Percentiles rank a stretch among this genome's conserved stretches.
Conservation (phyloP, 1,140 invertebrate species). For the Episyrphus balteatus region DNA sequence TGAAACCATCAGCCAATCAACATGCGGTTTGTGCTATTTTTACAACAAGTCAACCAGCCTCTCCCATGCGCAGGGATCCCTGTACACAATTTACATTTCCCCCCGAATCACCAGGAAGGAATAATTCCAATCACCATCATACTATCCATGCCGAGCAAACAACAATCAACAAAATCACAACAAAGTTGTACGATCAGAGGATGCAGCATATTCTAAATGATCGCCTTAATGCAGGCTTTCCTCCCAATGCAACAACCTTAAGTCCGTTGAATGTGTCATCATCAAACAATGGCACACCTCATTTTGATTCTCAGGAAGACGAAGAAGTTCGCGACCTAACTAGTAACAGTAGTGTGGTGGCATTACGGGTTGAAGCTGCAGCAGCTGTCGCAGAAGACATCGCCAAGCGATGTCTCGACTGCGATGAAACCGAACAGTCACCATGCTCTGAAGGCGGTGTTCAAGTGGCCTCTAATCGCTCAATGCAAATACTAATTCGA, state of each 20-base stretch:
- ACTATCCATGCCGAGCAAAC: conserved; percentile 4
- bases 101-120: conserved; percentile 9
- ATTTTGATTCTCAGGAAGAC: background rate
- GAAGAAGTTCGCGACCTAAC: background rate
- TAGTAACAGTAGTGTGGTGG: background rate
- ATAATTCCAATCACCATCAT: conserved; percentile 9
- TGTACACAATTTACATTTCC: conserved; percentile 40
- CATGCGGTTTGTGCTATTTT: conserved; percentile 51
- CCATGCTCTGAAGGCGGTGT: conserved; percentile 45
- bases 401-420: conserved; percentile 23
- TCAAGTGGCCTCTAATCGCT: conserved; percentile 48
- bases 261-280: no score
- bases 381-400: background rate
- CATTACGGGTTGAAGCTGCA: no score
- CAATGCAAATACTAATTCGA: conserved; percentile 49
- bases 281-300: background rate
- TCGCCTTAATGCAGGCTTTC: conserved; percentile 3
- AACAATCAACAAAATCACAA: conserved; percentile 2
- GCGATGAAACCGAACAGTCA: conserved; percentile 39
- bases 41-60: conserved; percentile 44
- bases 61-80: conserved; percentile 53
- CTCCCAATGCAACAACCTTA: no score
- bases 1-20: conserved; percentile 36
- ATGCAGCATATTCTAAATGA: conserved; percentile 22
- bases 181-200: conserved; percentile 14